Base-by-base conservation (phyloP, 2,797 vertebrate species). In the Gallinago nigripennis region DNA sequence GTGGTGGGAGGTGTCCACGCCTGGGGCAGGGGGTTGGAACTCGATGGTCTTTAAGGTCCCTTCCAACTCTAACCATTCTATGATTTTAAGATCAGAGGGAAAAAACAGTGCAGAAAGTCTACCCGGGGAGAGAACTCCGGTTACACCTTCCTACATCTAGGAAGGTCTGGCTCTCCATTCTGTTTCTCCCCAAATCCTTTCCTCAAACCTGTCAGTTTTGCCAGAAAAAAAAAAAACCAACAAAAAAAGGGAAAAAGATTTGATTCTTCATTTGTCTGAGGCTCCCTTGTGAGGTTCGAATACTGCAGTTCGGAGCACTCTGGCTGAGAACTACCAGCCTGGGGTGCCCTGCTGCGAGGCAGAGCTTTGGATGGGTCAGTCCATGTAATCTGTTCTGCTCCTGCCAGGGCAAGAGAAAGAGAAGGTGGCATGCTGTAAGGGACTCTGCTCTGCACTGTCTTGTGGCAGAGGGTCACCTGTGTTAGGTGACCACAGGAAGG, bases 41-140 rank as follows among this genome's bases (percentile, higher is more conserved):
- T 43, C 16, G 7, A 8, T 17, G 41, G 16, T 43, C 41, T 43
- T 43, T 43, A 43, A 43, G 41, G 16, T 43, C 16, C 41, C 41
- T 43, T 43, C 16, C 41, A 43, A 43, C 16, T 17, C 7, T 16
- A 43, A 43, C 41, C 41, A 43, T 43, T 43, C 41, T 43, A 43
- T 43, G 41, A 43, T 43, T 43, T 16, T 43, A 43, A 73, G 19
- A 79, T 8, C 10, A 45, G 20, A 83, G 20, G 4, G 45, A 17
- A 15, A 45, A 73, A 90, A 9, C 23, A 19, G 28, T 23, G 35
- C 31, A 70, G 46, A 48, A 76, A 43, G 12, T 14, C 8, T 54
- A 19, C 10, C 33, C 16, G 31, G 61, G 43, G 39, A 33, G 23
- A 0, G 19, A n/a, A 33, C 12, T 53, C 14, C 0, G 0, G 21